Conservation (phyloP, 2,888 invertebrate species). For the Euplagia quadripunctaria region DNA sequence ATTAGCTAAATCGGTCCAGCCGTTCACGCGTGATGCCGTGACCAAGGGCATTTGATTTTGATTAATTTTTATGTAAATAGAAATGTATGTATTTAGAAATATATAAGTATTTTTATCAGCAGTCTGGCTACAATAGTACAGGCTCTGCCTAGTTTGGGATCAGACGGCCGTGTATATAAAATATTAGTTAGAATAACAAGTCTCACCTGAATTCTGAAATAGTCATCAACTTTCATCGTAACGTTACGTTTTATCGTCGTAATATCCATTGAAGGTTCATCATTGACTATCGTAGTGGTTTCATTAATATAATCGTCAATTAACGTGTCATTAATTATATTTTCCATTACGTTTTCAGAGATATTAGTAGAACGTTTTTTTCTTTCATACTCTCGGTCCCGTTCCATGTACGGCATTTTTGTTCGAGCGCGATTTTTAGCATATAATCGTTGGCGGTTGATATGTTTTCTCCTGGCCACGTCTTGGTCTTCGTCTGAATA, state of each 20-base stretch:
- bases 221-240: neutral
- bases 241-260: constrained; percentile 19
- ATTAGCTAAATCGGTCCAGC: too few species aligned
- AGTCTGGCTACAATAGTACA: too few species aligned
- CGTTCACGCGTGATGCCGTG: too few species aligned
- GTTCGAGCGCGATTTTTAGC: constrained; percentile 35
- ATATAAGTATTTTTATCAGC: too few species aligned
- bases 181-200: neutral
- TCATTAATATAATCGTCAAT: constrained; percentile 36
- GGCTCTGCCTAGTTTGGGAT: too few species aligned
- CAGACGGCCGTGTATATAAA: too few species aligned
- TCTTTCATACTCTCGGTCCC: constrained; percentile 50
- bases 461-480: constrained; percentile 26
- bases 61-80: too few species aligned
- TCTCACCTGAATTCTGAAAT: constrained; percentile 6
- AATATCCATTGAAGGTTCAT: neutral
- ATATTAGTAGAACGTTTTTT: constrained; percentile 62
- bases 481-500: constrained; percentile 63
- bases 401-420: constrained; percentile 35
- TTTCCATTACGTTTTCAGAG: constrained; percentile 58
- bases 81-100: too few species aligned
- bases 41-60: too few species aligned
- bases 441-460: constrained; percentile 27
- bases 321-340: constrained; percentile 55
- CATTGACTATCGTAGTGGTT: constrained; percentile 19